Percentiles rank a stretch among this genome's conserved stretches.
These are phyloP conservation scores for Anastrepha obliqua DNA, from an alignment of 1,140 invertebrate genomes.

Conservation along the genomic window DNA sequence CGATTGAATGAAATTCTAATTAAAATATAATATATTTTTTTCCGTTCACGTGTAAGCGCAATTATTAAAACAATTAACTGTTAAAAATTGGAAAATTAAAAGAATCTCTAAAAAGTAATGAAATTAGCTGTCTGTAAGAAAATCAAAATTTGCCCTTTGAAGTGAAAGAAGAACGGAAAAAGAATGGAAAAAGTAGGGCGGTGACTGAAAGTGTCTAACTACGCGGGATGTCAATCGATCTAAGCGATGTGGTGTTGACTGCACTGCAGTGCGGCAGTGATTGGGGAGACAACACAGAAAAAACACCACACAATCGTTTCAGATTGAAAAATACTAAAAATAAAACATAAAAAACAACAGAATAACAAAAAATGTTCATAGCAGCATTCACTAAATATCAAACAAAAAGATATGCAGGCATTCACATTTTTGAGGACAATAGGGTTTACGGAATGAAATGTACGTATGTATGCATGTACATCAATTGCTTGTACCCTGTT, in stretches of 20 bases:
- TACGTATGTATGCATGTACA: background rate
- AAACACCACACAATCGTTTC: background rate
- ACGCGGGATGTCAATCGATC: background rate
- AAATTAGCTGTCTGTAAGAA: constrained; percentile 33
- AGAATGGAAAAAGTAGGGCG: background rate
- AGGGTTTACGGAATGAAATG: background rate
- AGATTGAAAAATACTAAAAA: background rate
- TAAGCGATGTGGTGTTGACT: background rate
- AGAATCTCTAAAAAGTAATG: background rate
- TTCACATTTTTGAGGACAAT: constrained; percentile 22
- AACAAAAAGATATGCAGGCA: constrained; percentile 8
- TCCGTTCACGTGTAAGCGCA: background rate
- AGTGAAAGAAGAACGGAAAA: background rate
- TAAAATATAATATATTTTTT: constrained; percentile 16
- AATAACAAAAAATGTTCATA: background rate
- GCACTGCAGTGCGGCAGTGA: background rate
- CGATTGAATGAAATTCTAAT: background rate
- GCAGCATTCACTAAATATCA: constrained; percentile 7
- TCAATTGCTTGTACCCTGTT: background rate
- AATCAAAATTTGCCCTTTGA: constrained; percentile 19
- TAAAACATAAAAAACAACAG: background rate
- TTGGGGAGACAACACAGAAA: background rate
- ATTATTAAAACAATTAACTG: background rate
- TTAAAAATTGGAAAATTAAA: background rate
- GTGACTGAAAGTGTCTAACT: background rate